phyloP scores from a whole-genome alignment of 2,888 invertebrate genomes.

The Drosophila fungiperda region DNA sequence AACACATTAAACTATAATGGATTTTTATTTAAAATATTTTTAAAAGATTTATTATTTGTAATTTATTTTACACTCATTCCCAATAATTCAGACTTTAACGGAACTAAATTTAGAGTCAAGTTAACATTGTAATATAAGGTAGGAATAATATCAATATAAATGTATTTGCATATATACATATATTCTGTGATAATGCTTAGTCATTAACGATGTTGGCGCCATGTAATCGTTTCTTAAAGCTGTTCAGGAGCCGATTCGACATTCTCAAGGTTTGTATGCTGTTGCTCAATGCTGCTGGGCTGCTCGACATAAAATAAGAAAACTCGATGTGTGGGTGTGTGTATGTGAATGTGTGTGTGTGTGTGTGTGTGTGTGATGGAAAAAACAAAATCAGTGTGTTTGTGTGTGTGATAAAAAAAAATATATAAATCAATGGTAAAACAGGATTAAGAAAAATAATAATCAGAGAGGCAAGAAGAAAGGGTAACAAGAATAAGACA shows the following conservation, averaged over 20 bases:
- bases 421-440: background rate
- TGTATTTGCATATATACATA: background rate
- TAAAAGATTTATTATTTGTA: slow-evolving; percentile 38
- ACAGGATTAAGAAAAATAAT: background rate
- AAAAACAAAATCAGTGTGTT: background rate
- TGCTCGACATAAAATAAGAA: slow-evolving; percentile 35
- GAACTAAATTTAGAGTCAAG: slow-evolving; percentile 11
- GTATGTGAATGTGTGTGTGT: background rate
- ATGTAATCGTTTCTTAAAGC: slow-evolving; percentile 68
- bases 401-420: background rate
- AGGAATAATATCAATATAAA: background rate
- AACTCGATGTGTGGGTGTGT: slow-evolving; percentile 10
- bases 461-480: background rate
- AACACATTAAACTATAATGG: background rate
- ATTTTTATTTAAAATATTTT: background rate
- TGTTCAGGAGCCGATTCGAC: slow-evolving; percentile 74
- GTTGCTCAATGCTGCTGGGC: slow-evolving; percentile 33
- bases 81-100: slow-evolving; percentile 48
- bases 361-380: background rate
- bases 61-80: slow-evolving; percentile 14
- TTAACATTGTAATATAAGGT: slow-evolving; percentile 4
- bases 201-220: slow-evolving; percentile 30
- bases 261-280: slow-evolving; percentile 61
- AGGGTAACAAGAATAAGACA: background rate
- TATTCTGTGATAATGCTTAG: slow-evolving; percentile 14